Percentiles rank a stretch among this genome's conserved stretches.
Conservation (phyloP, 2,797 vertebrate species). For the Clarias platycephalus region DNA sequence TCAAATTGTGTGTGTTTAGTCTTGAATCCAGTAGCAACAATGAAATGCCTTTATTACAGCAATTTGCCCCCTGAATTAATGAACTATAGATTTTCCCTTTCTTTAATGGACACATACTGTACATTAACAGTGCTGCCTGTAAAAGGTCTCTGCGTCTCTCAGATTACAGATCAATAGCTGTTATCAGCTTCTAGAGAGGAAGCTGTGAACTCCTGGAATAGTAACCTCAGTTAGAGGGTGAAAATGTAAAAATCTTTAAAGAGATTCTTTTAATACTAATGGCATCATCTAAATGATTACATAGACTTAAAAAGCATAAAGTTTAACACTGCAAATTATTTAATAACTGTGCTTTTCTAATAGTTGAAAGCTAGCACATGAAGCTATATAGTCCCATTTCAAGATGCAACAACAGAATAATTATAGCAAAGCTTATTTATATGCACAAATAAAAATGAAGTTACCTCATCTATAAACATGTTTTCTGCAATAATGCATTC, state of each 20-base stretch:
- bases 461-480: background rate
- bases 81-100: slow-evolving; percentile 3
- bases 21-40: background rate
- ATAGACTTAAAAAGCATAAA: background rate
- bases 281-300: background rate
- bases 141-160: slow-evolving; percentile 41
- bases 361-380: background rate
- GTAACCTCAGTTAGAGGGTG: slow-evolving; percentile 30
- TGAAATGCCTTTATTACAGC: background rate
- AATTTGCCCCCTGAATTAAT: slow-evolving; percentile 19
- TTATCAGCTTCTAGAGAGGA: slow-evolving; percentile 20
- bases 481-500: background rate
- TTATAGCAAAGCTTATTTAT: background rate
- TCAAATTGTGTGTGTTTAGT: slow-evolving; percentile 2
- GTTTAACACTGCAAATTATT: background rate
- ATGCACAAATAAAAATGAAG: background rate
- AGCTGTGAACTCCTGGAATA: slow-evolving; percentile 17
- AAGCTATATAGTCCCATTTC: slow-evolving; percentile 7
- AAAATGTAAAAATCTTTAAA: background rate
- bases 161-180: slow-evolving; percentile 49
- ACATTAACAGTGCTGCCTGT: slow-evolving; percentile 32
- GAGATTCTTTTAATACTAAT: background rate
- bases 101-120: slow-evolving; percentile 3
- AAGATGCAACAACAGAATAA: slow-evolving; percentile 17
- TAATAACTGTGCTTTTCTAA: background rate